Percentiles rank a stretch among this genome's conserved stretches.
Conservation (phyloP, 2,113 vertebrate genomes). For the Ophiodon elongatus region DNA sequence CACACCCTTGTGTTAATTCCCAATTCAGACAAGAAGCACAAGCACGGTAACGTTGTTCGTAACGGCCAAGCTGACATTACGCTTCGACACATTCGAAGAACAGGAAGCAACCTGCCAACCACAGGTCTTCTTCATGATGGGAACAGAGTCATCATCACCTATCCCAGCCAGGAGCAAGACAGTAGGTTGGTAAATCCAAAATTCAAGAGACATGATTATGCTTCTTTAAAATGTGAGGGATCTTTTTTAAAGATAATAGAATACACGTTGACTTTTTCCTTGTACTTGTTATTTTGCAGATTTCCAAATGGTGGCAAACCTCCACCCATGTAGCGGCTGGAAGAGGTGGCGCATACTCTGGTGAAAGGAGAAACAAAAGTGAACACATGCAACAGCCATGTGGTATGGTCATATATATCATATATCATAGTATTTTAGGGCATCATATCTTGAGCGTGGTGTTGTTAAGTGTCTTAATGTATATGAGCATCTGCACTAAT, state of each 20-base stretch:
- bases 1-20: conserved; percentile 7
- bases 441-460: neutral
- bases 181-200: conserved; percentile 57
- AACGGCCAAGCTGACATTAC: conserved; percentile 77
- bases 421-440: neutral
- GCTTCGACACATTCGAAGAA: conserved; percentile 77
- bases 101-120: conserved; percentile 69
- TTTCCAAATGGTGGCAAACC: conserved; percentile 68
- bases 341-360: conserved; percentile 3
- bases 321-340: conserved; percentile 54
- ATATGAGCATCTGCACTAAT: neutral
- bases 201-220: neutral
- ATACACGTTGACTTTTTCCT: neutral
- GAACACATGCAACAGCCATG: neutral
- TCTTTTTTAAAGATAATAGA: neutral
- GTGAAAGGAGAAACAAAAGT: neutral
- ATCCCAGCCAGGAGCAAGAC: conserved; percentile 60
- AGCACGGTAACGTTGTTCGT: conserved; percentile 69
- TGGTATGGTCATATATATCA: neutral
- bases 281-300: conserved; percentile 64
- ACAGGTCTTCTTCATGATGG: conserved; percentile 71
- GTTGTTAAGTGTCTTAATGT: neutral
- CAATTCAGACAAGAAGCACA: conserved; percentile 78
- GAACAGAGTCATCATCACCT: conserved; percentile 54
- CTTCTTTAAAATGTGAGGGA: neutral